phyloP scores from a whole-genome alignment of 2,888 invertebrate species.

The Limenitis camilla region DNA sequence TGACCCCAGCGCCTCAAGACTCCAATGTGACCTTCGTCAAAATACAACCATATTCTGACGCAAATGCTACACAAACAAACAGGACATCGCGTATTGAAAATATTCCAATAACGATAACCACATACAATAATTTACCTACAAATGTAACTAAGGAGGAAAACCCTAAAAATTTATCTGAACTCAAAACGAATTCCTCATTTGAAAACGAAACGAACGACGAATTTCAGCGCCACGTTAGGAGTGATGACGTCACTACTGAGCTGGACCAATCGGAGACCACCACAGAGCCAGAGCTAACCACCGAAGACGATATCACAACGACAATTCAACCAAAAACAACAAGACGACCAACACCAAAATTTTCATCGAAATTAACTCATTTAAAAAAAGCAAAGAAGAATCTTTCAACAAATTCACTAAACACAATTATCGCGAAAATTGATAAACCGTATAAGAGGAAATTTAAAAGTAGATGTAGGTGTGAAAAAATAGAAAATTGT shows the following conservation, averaged over 20 bases:
- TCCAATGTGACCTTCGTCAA: slow-evolving; percentile 49
- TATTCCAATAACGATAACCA: neutral
- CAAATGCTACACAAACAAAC: neutral
- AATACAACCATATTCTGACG: slow-evolving; percentile 31
- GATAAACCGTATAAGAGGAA: slow-evolving; percentile 40
- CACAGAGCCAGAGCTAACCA: slow-evolving; percentile 11
- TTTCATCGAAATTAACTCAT: slow-evolving; percentile 50
- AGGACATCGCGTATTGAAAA: neutral
- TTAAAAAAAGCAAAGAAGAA: slow-evolving; percentile 36
- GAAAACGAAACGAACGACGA: slow-evolving; percentile 15
- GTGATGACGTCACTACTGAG: slow-evolving; percentile 21
- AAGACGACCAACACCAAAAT: slow-evolving; percentile 32
- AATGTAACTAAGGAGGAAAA: slow-evolving; percentile 18
- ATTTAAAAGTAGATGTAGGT: slow-evolving; percentile 58
- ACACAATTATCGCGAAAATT: slow-evolving; percentile 36
- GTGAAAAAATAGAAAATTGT: slow-evolving; percentile 67
- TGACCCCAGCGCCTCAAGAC: slow-evolving; percentile 44
- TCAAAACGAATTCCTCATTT: slow-evolving; percentile 24
- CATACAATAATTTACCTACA: neutral
- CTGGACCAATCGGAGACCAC: slow-evolving; percentile 19
- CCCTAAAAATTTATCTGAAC: slow-evolving; percentile 33
- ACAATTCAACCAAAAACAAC: slow-evolving; percentile 22
- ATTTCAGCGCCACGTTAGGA: slow-evolving; percentile 2
- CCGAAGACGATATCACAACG: slow-evolving; percentile 24
- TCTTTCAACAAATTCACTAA: slow-evolving; percentile 23